Percentiles rank a stretch among this genome's conserved stretches.
Evolutionary conservation across 2,113 vertebrate genomes (phyloP).

Genomic region (Lampris megalopsis): DNA sequence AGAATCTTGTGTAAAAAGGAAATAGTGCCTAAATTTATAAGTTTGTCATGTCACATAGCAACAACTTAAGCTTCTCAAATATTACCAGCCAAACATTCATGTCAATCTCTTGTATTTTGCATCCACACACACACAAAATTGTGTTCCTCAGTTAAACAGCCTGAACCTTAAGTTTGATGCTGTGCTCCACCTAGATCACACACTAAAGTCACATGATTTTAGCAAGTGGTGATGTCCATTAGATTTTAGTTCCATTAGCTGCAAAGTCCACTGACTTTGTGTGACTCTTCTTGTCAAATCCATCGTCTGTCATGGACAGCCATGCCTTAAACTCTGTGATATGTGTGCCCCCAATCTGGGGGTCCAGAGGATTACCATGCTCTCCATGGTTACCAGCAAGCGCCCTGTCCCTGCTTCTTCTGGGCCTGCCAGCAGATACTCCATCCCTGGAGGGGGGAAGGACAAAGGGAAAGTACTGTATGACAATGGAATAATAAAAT

Average conservation of each 20-base stretch:
- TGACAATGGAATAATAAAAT: background rate
- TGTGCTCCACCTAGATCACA: background rate
- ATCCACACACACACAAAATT: background rate
- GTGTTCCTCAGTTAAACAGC: background rate
- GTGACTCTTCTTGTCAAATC: background rate
- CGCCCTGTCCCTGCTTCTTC: constrained; percentile 84
- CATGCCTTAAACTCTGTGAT: constrained; percentile 67
- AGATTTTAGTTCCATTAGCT: constrained; percentile 33
- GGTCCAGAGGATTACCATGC: constrained; percentile 88
- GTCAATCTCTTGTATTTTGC: background rate
- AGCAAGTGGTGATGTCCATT: background rate
- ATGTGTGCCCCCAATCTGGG: constrained; percentile 75
- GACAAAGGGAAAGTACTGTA: constrained; percentile 30
- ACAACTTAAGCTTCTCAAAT: background rate
- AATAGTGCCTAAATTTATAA: background rate
- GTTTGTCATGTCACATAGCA: background rate
- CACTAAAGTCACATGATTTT: too few relatives aligned
- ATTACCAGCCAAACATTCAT: background rate
- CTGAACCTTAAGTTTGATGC: background rate
- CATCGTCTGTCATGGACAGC: constrained; percentile 63
- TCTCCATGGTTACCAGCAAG: constrained; percentile 90
- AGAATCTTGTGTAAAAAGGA: background rate
- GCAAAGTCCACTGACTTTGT: constrained; percentile 3
- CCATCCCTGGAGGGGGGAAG: constrained; percentile 76
- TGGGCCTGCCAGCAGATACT: constrained; percentile 89